phyloP scores from a whole-genome alignment of 2,888 invertebrate species.

The Leptopilina drosophilae region DNA sequence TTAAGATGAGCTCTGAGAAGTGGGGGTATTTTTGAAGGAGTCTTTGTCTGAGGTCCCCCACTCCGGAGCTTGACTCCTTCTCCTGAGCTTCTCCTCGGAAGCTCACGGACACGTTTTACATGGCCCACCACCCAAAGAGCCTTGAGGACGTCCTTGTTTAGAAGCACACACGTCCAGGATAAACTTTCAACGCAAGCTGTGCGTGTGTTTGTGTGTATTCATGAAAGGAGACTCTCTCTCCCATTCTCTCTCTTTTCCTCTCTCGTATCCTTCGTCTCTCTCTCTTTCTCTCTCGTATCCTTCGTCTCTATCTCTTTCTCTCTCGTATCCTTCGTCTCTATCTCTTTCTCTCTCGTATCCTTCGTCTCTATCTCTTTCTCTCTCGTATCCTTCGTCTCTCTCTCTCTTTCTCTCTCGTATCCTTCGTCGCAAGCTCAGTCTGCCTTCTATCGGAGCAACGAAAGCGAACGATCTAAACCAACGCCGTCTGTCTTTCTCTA shows the following conservation, averaged over 20 bases:
- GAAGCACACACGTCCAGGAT: constrained; percentile 43
- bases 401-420: background rate
- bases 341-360: background rate
- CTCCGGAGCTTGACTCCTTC: constrained; percentile 20
- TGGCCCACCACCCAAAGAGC: constrained; percentile 50
- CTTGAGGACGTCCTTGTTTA: constrained; percentile 52
- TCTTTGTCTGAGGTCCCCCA: constrained; percentile 36
- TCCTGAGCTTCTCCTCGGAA: constrained; percentile 49
- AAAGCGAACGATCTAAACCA: too few relatives aligned
- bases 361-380: constrained; percentile 31
- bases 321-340: background rate
- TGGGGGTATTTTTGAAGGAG: background rate
- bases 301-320: constrained; percentile 33
- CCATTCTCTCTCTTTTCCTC: background rate
- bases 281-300: background rate
- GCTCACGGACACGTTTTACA: constrained; percentile 58
- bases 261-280: background rate
- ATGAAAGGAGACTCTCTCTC: constrained; percentile 50
- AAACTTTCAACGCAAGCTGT: background rate
- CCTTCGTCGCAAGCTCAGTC: constrained; percentile 33
- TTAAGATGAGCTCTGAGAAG: background rate
- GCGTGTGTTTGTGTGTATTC: constrained; percentile 23
- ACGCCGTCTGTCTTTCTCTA: too few relatives aligned
- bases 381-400: background rate
- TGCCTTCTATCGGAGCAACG: background rate